phyloP scores from a whole-genome alignment of 2,797 vertebrate genomes.

The Psittacula derbiana region DNA sequence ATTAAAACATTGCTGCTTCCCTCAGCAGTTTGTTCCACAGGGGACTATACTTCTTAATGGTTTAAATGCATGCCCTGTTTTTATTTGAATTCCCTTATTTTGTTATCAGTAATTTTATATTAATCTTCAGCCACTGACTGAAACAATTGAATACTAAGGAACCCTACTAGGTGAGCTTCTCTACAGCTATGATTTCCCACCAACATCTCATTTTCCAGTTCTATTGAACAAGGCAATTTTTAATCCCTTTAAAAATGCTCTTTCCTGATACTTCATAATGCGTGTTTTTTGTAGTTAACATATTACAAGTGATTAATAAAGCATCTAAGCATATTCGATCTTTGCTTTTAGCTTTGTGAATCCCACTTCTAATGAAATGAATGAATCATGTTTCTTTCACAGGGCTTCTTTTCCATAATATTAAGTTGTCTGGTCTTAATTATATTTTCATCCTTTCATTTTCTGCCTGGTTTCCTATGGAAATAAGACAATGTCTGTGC shows the following conservation, averaged over 20 bases:
- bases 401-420: not conserved
- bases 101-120: slow-evolving; percentile 11
- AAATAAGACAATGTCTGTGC: not conserved
- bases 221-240: not conserved
- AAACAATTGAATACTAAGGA: not conserved
- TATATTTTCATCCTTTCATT: not conserved
- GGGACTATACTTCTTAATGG: not conserved
- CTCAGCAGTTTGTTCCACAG: not conserved
- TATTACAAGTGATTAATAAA: not conserved
- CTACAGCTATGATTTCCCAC: not conserved
- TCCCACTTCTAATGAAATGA: not conserved
- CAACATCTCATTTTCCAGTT: not conserved
- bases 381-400: not conserved
- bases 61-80: not conserved
- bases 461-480: not conserved
- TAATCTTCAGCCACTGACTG: not conserved
- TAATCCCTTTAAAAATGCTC: not conserved
- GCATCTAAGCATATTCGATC: not conserved
- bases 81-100: not conserved
- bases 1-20: not conserved
- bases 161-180: not conserved
- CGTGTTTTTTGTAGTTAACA: not conserved
- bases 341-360: not conserved
- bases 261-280: not conserved
- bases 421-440: not conserved